These are phyloP conservation scores for Enteromius mattozi DNA, from an alignment of 2,797 vertebrate genomes.

Conservation along the genomic window DNA sequence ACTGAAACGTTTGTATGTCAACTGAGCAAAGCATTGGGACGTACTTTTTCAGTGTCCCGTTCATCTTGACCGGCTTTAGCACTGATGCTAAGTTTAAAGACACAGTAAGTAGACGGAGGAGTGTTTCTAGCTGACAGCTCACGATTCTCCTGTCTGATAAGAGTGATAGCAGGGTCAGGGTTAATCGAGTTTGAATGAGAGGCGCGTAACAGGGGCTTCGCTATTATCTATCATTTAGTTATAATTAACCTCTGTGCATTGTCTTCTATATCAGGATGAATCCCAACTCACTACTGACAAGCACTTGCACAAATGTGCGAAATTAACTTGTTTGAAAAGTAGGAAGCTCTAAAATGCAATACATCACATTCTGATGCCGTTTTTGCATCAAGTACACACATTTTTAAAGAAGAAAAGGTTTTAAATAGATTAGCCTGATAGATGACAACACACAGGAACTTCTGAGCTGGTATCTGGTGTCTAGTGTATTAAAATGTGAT, in stretches of 20 bases:
- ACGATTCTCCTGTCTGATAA: conserved; percentile 30
- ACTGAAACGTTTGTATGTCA: neutral
- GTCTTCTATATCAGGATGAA: conserved; percentile 1
- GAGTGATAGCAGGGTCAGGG: conserved; percentile 18
- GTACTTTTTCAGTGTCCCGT: neutral
- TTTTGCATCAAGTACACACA: conserved; percentile 4
- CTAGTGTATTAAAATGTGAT: conserved; percentile 36
- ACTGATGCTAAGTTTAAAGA: neutral
- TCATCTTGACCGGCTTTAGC: neutral
- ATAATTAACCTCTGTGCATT: conserved; percentile 35
- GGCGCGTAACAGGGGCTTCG: neutral
- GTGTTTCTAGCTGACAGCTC: neutral
- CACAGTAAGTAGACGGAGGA: neutral
- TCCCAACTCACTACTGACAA: neutral
- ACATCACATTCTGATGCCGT: neutral
- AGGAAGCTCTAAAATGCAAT: neutral
- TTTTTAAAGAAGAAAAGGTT: conserved; percentile 25
- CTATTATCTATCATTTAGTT: conserved; percentile 37
- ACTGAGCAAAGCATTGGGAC: neutral
- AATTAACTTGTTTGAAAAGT: neutral
- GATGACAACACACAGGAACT: conserved; percentile 27
- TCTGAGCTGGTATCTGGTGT: conserved; percentile 31
- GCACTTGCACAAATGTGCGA: neutral
- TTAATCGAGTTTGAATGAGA: conserved; percentile 42
- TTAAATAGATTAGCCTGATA: conserved; percentile 42